Percentiles rank a stretch among this genome's conserved stretches.
phyloP scores from a whole-genome alignment of 2,797 vertebrate genomes.

The Champsocephalus esox region DNA sequence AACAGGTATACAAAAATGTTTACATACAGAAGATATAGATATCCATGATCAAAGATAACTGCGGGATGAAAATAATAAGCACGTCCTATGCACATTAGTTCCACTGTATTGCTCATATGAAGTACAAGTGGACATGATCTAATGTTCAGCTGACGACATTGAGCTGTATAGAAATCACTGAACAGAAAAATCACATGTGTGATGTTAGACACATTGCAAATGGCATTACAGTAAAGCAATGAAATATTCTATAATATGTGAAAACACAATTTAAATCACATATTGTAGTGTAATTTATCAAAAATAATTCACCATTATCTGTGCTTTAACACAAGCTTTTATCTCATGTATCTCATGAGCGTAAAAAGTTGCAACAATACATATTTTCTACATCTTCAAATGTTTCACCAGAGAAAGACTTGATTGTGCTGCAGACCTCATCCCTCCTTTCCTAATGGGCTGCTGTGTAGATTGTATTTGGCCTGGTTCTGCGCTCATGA shows the following conservation, averaged over 20 bases:
- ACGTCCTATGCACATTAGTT: conserved; percentile 39
- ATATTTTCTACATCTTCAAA: no score
- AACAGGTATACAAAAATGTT: neutral
- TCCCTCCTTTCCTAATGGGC: conserved; percentile 16
- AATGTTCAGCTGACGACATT: conserved; percentile 19
- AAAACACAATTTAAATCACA: no score
- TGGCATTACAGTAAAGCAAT: neutral
- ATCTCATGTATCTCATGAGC: no score
- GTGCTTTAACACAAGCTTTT: no score
- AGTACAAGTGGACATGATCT: conserved; percentile 39
- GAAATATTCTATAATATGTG: no score
- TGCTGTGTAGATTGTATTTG: conserved; percentile 14
- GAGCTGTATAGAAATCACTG: neutral
- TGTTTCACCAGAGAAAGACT: conserved; percentile 14
- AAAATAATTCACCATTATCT: no score
- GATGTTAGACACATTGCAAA: conserved; percentile 3
- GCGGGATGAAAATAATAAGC: conserved; percentile 23
- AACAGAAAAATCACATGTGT: conserved; percentile 12
- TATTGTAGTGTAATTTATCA: no score
- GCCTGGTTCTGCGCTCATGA: neutral
- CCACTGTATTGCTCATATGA: conserved; percentile 13
- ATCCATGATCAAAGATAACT: conserved; percentile 45
- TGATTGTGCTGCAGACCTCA: conserved; percentile 5
- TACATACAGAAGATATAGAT: neutral
- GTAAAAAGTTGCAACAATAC: no score